Base-by-base conservation (phyloP, 2,888 invertebrate species). In the Gortyna flavago region DNA sequence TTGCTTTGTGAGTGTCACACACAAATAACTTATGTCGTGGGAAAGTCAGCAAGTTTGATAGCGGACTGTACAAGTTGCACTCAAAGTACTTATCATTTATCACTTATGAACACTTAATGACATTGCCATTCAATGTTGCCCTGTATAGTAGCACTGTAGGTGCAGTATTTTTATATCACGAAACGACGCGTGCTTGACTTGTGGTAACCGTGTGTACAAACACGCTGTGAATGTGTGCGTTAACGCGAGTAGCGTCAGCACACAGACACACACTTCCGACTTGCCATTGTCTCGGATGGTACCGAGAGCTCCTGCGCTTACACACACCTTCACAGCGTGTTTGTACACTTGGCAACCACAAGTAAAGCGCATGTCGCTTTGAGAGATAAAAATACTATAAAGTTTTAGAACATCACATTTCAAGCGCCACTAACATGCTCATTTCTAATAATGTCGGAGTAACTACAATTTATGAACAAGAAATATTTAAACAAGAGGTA, bases 341-440 rank as follows among this genome's bases (percentile, higher is more conserved):
- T 2, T 13, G 54, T 13, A 57, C 57, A 29, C 13, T 29, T 57
- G 57, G 13, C 13, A n/a, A 13, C 13, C 57, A 29, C n/a, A 57
- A 29, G 13, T 57, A 6, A 57, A 57, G 13, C 29, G 13, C 16
- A 13, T 29, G 57, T 57, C n/a, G 6, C 29, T 57, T 13, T 16
- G n/a, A 16, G 57, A 13, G 13, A 29, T 57, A 57, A 29, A 57
- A 57, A 57, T 57, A 29, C 57, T 57, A 6, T 5, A n/a, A 57
- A 7, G 16, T 29, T 29, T 13, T 32, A 61, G 59, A 29, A 18
- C 8, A 61, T 29, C 54, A 69, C 64, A 73, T 65, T 68, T 62
- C 44, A 62, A 44, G 29, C 44, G 18, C 71, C 69, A 71, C 71
- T 86, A 77, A 79, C 79, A 81, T 76, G 41, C 1, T 70, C 51